phyloP scores from a whole-genome alignment of 2,113 vertebrate species.

The Amblyopsis rosae region DNA sequence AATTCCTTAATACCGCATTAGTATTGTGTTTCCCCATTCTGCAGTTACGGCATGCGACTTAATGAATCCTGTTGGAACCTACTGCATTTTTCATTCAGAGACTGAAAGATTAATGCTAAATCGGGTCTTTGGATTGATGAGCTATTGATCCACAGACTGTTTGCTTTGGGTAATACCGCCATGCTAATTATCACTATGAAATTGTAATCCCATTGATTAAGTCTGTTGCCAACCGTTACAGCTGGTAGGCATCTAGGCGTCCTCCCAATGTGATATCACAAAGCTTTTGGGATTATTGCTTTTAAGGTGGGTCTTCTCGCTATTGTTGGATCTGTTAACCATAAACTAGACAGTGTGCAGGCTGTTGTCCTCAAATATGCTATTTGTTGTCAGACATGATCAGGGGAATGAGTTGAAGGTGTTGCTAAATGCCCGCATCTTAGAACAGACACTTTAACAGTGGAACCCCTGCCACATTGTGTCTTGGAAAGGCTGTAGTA shows the following conservation, averaged over 20 bases:
- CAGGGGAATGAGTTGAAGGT: not conserved
- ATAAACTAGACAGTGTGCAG: conserved; percentile 17
- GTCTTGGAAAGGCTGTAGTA: not conserved
- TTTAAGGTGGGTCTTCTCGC: not conserved
- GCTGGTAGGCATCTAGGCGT: conserved; percentile 7
- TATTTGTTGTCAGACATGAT: conserved; percentile 27
- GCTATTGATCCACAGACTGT: conserved; percentile 1
- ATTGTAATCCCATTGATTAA: conserved; percentile 18
- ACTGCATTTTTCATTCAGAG: no score
- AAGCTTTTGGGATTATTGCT: conserved; percentile 6
- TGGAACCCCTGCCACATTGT: no score
- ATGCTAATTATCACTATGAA: conserved; percentile 23
- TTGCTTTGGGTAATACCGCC: conserved; percentile 12
- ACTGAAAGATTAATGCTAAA: not conserved
- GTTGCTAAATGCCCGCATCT: not conserved
- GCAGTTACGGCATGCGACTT: not conserved
- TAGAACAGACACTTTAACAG: no score
- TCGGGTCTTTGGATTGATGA: not conserved
- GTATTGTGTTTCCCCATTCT: not conserved
- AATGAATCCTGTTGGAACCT: no score
- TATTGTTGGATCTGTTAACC: conserved; percentile 2
- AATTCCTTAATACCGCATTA: conserved; percentile 9
- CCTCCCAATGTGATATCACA: conserved; percentile 14
- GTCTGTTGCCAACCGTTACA: conserved; percentile 10
- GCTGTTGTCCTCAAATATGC: conserved; percentile 18